phyloP scores from a whole-genome alignment of 2,888 invertebrate species.

The Fragum sueziense region DNA sequence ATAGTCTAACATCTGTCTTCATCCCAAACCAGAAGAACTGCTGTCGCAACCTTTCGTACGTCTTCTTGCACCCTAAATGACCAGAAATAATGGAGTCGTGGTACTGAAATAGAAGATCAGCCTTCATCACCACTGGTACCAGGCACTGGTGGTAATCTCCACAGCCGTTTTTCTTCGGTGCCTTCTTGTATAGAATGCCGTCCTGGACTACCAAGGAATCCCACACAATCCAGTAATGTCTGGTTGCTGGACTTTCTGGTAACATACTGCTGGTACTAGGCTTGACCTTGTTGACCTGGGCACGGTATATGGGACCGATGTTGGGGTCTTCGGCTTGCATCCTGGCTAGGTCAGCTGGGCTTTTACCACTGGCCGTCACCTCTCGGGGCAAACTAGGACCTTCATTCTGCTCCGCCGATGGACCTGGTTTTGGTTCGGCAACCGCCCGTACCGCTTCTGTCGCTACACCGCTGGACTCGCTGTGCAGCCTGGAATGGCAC shows the following conservation, averaged over 20 bases:
- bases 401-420: too few species aligned
- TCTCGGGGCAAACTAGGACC: too few species aligned
- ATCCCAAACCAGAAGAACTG: slow-evolving; percentile 17
- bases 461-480: too few species aligned
- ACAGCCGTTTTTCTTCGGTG: not conserved
- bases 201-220: not conserved
- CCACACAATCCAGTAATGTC: slow-evolving; percentile 16
- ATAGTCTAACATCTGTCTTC: slow-evolving; percentile 26
- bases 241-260: not conserved
- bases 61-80: too few species aligned
- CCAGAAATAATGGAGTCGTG: not conserved
- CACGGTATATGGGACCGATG: not conserved
- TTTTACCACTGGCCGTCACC: not conserved
- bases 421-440: not conserved
- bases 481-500: not conserved
- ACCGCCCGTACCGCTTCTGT: not conserved
- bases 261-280: not conserved
- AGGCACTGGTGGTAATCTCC: not conserved
- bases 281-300: not conserved
- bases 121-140: not conserved
- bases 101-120: not conserved
- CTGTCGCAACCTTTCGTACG: not conserved
- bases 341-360: not conserved
- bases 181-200: not conserved
- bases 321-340: not conserved